Conservation (phyloP, 2,113 vertebrate genomes). For the Eleginops maclovinus region DNA sequence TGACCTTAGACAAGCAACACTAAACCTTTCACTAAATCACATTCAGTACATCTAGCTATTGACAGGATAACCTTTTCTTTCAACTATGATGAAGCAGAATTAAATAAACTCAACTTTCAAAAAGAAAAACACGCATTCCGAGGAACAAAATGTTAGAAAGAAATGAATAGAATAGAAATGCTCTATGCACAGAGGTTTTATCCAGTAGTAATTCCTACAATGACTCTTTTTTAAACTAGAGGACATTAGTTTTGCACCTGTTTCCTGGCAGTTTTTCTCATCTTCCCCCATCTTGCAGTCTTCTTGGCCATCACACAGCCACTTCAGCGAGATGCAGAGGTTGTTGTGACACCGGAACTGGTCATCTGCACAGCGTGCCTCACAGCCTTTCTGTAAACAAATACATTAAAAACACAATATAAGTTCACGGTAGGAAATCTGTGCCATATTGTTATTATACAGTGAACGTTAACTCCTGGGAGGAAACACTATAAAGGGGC, state of each 20-base stretch:
- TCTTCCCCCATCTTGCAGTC: conserved; percentile 97
- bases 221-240: not conserved
- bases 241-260: conserved; percentile 57
- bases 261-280: conserved; percentile 93
- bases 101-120: not conserved
- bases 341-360: conserved; percentile 95
- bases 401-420: not conserved
- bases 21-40: not conserved
- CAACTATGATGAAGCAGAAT: not conserved
- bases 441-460: not conserved
- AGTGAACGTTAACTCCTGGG: not conserved
- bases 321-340: conserved; percentile 93
- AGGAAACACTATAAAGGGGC: not conserved
- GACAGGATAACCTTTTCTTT: not conserved
- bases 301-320: conserved; percentile 95
- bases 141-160: not conserved
- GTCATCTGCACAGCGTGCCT: conserved; percentile 91
- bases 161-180: too few species aligned
- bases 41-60: not conserved
- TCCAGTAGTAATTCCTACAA: not conserved
- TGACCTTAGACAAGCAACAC: not conserved
- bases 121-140: not conserved
- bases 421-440: not conserved
- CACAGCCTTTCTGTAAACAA: conserved; percentile 91
- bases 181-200: not conserved